Conservation (phyloP, 2,797 vertebrate genomes). For the Poeciliopsis presidionis region DNA sequence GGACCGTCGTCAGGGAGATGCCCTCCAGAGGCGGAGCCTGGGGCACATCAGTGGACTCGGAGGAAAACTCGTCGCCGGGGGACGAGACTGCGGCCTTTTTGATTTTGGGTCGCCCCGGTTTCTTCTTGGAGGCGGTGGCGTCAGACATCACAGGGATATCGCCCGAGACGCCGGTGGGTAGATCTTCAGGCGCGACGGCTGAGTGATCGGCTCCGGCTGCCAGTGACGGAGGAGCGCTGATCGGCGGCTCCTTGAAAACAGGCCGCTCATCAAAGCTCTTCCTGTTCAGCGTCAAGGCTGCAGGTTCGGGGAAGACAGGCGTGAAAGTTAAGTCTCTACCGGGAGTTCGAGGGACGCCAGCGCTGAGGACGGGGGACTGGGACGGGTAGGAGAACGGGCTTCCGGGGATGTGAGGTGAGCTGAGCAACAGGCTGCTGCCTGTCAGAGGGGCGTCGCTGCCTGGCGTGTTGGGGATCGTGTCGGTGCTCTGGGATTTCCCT, state of each 20-base stretch:
- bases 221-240: slow-evolving; percentile 77
- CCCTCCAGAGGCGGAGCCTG: slow-evolving; percentile 72
- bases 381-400: slow-evolving; percentile 96
- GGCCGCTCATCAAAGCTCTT: slow-evolving; percentile 86
- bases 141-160: slow-evolving; percentile 77
- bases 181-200: slow-evolving; percentile 70
- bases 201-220: slow-evolving; percentile 67
- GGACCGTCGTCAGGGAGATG: slow-evolving; percentile 21
- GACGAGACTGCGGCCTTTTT: slow-evolving; percentile 76
- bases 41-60: slow-evolving; percentile 57
- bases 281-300: slow-evolving; percentile 84
- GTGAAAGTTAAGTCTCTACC: slow-evolving; percentile 95
- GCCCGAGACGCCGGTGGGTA: slow-evolving; percentile 56
- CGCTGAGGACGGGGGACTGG: slow-evolving; percentile 89
- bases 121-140: slow-evolving; percentile 83
- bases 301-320: slow-evolving; percentile 92
- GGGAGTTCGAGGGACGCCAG: slow-evolving; percentile 93
- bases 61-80: slow-evolving; percentile 77
- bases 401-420: slow-evolving; percentile 90
- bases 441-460: slow-evolving; percentile 89
- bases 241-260: slow-evolving; percentile 86
- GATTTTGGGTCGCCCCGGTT: slow-evolving; percentile 85
- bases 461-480: slow-evolving; percentile 89
- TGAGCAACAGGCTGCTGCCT: slow-evolving; percentile 86
- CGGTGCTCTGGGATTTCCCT: slow-evolving; percentile 91